Evolutionary conservation across 1,140 invertebrate genomes (phyloP).

Genomic region (Steinernema feltiae): DNA sequence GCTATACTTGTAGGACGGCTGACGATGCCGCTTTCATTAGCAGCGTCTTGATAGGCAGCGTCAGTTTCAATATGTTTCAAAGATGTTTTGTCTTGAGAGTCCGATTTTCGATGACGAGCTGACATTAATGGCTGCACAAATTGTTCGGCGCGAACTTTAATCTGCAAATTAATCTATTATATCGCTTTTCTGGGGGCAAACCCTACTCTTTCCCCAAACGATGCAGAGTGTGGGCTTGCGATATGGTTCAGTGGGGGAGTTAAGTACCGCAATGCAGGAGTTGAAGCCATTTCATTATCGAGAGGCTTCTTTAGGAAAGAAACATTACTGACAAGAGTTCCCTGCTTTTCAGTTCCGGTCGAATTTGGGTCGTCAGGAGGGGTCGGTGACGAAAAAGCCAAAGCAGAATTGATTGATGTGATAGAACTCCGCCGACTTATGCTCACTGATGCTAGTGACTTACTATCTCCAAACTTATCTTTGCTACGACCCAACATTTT

Average conservation of each 20-base stretch:
- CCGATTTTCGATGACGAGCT: background rate
- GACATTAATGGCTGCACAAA: background rate
- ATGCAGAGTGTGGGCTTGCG: background rate
- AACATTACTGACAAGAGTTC: background rate
- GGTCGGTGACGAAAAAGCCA: background rate
- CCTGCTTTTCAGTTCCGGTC: background rate
- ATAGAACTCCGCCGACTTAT: background rate
- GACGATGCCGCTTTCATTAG: background rate
- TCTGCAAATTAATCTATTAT: too few species aligned
- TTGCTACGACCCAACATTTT: background rate
- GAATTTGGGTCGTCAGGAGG: background rate
- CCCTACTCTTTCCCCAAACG: background rate
- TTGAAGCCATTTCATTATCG: background rate
- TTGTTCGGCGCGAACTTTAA: background rate
- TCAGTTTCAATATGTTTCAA: too few species aligned
- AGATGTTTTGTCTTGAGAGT: background rate
- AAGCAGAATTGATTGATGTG: background rate
- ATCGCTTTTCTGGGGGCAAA: background rate
- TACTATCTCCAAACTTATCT: background rate
- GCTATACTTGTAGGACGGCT: background rate
- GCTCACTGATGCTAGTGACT: background rate
- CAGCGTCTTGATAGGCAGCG: background rate
- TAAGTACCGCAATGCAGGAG: background rate
- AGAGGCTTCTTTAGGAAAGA: background rate
- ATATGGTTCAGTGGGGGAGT: background rate